Evolutionary conservation across 2,888 invertebrate genomes (phyloP).

Genomic region (Trachelus iudaicus): DNA sequence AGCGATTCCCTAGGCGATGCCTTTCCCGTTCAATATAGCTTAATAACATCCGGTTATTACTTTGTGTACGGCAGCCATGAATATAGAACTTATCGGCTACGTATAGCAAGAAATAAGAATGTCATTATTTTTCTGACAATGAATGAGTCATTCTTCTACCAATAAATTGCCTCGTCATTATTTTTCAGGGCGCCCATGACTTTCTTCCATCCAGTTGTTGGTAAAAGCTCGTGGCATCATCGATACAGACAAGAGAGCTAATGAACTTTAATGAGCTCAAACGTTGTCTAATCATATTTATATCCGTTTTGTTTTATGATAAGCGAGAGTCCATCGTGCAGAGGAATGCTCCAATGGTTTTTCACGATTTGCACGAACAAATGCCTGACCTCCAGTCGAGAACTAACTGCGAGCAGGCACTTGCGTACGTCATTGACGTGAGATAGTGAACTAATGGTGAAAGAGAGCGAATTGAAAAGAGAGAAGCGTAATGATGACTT

Average conservation of each 20-base stretch:
- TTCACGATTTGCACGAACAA: not conserved
- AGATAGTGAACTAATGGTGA: not conserved
- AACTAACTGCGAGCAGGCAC: not conserved
- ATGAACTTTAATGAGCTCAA: not conserved
- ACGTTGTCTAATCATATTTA: not conserved
- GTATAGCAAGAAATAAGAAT: not conserved
- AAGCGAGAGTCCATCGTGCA: not conserved
- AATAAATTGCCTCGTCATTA: not conserved
- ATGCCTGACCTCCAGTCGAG: not conserved
- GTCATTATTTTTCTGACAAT: not conserved
- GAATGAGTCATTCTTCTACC: not conserved
- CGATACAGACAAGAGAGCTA: not conserved
- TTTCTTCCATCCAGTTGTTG: not conserved
- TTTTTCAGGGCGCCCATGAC: not conserved
- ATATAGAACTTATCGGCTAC: not conserved
- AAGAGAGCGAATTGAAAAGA: not conserved
- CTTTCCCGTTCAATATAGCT: not conserved
- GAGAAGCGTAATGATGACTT: not conserved
- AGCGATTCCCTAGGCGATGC: not conserved
- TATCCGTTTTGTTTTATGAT: not conserved
- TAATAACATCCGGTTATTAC: not conserved
- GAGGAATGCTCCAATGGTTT: not conserved
- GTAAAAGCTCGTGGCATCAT: not conserved
- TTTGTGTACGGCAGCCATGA: not conserved
- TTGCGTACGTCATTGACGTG: not conserved